A percentile compares a stretch with the other conserved stretches of the same genome.
Evolutionary conservation across 2,888 invertebrate genomes (phyloP).

Genomic region (Eurytoma californica): DNA sequence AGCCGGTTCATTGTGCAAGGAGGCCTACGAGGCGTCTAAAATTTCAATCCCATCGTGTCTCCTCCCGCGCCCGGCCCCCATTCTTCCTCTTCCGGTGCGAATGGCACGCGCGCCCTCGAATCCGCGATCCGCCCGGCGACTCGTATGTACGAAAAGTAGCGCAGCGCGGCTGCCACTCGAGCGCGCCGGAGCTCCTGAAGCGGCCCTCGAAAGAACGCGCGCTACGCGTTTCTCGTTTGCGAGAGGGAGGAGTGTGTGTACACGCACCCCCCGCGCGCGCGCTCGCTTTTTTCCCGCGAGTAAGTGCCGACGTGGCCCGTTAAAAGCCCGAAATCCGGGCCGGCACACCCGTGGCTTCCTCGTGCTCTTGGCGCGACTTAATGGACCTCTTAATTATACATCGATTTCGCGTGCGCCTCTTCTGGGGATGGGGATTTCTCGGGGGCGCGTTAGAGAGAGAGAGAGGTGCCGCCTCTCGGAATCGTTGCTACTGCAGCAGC

Average conservation of each 20-base stretch:
- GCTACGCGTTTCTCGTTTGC: no score
- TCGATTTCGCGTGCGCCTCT: conserved; percentile 34
- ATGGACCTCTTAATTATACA: conserved; percentile 55
- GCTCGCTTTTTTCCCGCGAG: conserved; percentile 5
- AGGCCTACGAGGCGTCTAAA: conserved; percentile 13
- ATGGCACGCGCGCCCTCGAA: conserved; percentile 22
- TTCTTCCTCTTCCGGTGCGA: conserved; percentile 22
- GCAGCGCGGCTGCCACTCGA: conserved; percentile 29
- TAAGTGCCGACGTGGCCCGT: not conserved
- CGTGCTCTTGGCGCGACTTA: conserved; percentile 9
- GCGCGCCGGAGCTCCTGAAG: conserved; percentile 11
- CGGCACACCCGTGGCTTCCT: conserved; percentile 19
- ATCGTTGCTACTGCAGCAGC: not conserved
- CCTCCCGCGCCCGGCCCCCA: not conserved
- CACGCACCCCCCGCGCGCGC: not conserved
- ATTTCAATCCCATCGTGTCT: conserved; percentile 19
- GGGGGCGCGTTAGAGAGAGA: not conserved
- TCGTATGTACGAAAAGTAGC: conserved; percentile 44
- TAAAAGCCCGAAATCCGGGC: conserved; percentile 18
- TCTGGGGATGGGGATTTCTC: not conserved
- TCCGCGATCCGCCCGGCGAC: conserved; percentile 8
- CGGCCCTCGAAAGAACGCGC: not conserved
- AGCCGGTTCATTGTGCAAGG: no score
- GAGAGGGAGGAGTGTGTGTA: no score
- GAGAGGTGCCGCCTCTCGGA: not conserved